phyloP scores from a whole-genome alignment of 2,113 vertebrate genomes.

The Corapipo altera region DNA sequence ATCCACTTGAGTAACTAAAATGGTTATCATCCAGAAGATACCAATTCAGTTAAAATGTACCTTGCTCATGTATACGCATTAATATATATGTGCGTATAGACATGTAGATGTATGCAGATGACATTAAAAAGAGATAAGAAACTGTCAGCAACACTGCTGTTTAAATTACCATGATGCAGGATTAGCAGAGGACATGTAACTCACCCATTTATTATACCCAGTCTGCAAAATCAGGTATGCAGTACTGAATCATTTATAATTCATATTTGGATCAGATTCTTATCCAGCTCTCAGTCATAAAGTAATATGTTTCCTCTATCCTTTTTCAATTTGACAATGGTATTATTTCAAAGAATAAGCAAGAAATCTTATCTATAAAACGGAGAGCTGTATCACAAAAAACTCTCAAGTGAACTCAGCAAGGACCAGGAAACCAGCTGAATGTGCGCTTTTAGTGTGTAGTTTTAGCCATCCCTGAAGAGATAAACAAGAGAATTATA shows the following conservation, averaged over 20 bases:
- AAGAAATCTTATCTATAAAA: not conserved
- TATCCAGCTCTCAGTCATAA: not conserved
- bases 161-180: not conserved
- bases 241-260: not conserved
- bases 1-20: not conserved
- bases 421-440: not conserved
- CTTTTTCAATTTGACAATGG: not conserved
- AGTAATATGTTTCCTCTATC: not conserved
- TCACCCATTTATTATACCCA: not conserved
- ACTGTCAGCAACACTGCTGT: not conserved
- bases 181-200: not conserved
- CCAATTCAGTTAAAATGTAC: not conserved
- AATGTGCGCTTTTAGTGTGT: not conserved
- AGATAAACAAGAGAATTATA: not conserved
- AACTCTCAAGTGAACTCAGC: not conserved
- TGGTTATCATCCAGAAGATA: not conserved
- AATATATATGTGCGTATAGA: not conserved
- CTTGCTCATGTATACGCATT: not conserved
- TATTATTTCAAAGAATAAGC: not conserved
- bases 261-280: not conserved
- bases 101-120: not conserved
- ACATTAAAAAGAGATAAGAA: not conserved
- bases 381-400: not conserved
- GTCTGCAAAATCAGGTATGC: not conserved
- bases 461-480: not conserved